Percentiles rank a stretch among this genome's conserved stretches.
Conservation (phyloP, 1,140 invertebrate species). For the Hormaphis cornu region DNA sequence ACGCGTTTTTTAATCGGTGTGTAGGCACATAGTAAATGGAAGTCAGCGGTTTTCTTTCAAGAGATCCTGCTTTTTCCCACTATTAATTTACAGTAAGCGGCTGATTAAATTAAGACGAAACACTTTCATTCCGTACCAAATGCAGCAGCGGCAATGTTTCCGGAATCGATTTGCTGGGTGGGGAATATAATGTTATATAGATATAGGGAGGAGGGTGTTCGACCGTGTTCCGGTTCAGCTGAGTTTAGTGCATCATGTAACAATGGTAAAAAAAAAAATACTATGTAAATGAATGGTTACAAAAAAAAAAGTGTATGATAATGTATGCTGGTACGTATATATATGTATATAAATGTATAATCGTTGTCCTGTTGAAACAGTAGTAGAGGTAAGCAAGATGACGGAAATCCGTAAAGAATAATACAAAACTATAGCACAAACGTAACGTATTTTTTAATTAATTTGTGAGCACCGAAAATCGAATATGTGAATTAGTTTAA, state of each 20-base stretch:
- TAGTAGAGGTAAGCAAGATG: too few relatives aligned
- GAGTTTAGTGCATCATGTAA: not conserved
- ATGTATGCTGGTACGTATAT: too few relatives aligned
- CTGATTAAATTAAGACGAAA: constrained; percentile 18
- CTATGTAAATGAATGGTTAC: too few relatives aligned
- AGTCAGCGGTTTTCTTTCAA: not conserved
- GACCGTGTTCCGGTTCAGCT: constrained; percentile 28
- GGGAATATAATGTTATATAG: not conserved
- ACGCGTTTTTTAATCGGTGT: too few relatives aligned
- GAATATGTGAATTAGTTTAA: too few relatives aligned
- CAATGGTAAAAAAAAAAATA: not conserved
- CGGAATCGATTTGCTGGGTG: constrained; percentile 11
- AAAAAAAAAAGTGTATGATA: not conserved
- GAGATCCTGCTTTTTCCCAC: constrained; percentile 21
- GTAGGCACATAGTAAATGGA: not conserved
- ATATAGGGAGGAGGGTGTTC: too few relatives aligned
- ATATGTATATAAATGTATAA: too few relatives aligned
- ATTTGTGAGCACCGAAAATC: too few relatives aligned
- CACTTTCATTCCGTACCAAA: constrained; percentile 23
- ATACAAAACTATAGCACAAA: too few relatives aligned
- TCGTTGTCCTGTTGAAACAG: too few relatives aligned
- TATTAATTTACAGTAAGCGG: not conserved
- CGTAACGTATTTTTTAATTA: too few relatives aligned
- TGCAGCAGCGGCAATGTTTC: not conserved
- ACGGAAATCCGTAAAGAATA: too few relatives aligned